Evolutionary conservation across 2,888 invertebrate species (phyloP).

Genomic region (Ernsta delagoae): DNA sequence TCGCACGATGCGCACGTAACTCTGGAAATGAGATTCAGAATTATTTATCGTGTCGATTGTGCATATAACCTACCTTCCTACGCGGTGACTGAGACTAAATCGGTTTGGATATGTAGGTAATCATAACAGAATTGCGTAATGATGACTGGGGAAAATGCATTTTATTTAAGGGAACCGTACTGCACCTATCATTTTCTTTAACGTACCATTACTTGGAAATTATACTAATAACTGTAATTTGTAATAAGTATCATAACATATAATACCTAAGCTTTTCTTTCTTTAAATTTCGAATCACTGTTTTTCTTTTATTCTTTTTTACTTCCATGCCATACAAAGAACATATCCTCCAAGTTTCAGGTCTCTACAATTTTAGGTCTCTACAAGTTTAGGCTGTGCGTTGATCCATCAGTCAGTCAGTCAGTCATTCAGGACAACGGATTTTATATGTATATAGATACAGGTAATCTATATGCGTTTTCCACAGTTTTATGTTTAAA

Average conservation of each 20-base stretch:
- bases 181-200: background rate
- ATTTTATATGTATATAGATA: too few species aligned
- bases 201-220: background rate
- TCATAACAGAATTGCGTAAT: conserved; percentile 26
- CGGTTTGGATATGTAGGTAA: conserved; percentile 2
- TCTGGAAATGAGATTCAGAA: background rate
- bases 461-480: background rate
- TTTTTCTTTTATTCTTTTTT: too few species aligned
- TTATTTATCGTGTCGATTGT: conserved; percentile 14
- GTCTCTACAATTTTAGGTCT: too few species aligned
- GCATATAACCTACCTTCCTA: background rate
- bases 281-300: background rate
- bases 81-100: background rate
- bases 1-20: too few species aligned
- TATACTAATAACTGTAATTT: background rate
- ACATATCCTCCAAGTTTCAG: too few species aligned
- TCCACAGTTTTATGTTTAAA: background rate
- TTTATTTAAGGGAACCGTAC: background rate
- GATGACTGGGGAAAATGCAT: conserved; percentile 23
- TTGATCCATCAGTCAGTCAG: too few species aligned
- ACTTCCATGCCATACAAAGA: too few species aligned
- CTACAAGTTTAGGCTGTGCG: too few species aligned
- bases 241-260: background rate
- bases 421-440: too few species aligned
- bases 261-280: background rate